Evolutionary conservation across 2,888 invertebrate species (phyloP), one percentile per base, ranked within the genome.

Genomic region (Trisateles emortualis): DNA sequence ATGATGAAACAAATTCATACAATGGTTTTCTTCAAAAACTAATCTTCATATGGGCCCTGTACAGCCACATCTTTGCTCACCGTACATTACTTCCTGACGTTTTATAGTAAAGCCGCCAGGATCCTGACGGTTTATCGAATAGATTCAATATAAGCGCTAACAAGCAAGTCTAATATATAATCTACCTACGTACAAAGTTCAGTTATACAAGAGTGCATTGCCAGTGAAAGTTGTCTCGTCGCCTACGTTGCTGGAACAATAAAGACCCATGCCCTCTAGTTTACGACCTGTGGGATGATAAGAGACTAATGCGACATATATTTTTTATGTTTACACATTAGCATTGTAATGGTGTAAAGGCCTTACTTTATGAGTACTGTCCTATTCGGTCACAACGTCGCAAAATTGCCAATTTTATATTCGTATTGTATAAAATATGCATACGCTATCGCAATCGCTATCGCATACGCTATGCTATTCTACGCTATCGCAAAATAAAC

Each of bases 171-270:
- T 33, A 16, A 6, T 6, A 14, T 13, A 33, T 13, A 33, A 3
- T 5, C n/a, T 33, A 10, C 13, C 10, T 33, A 14, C 13, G 1
- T 9, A 36, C 3, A 35, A 36, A 36, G 16, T 17, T 19, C n/a
- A 9, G 16, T 36, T 36, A 36, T 19, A 19, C 38, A 53, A 62
- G 36, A 47, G 47, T 49, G 46, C 47, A n/a, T n/a, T n/a, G 59
- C 45, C 63, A 67, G 67, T 59, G 67, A 65, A 67, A 65, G 65
- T 46, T 46, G 24, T 26, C 50, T 59, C 65, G 63, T 59, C 65
- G 63, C 65, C 67, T 67, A 66, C 64, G 67, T 59, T n/a, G n/a
- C n/a, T n/a, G n/a, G 45, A 50, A 65, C 63, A 67, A 67, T 59
- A 65, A 63, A 63, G 50, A 46, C 46, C 58, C 16, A 17, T 65